Percentiles rank a stretch among this genome's conserved stretches.
These are phyloP conservation scores for Anorthoa munda DNA, from an alignment of 2,888 invertebrate species.

Conservation along the genomic window DNA sequence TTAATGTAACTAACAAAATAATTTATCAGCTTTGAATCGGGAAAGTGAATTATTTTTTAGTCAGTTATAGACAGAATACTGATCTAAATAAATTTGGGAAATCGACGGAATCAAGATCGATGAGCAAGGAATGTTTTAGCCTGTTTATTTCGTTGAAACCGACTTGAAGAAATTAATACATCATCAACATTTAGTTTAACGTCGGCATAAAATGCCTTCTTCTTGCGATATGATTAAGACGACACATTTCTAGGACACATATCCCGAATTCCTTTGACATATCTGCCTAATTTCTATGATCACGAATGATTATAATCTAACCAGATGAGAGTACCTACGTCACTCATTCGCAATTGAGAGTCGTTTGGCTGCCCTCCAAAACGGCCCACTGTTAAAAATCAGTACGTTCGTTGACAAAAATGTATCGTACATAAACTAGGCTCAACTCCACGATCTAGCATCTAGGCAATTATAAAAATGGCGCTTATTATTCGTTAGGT, in stretches of 20 bases:
- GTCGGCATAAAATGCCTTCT: neutral
- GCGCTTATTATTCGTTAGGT: conserved; percentile 16
- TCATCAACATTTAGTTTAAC: too few relatives aligned
- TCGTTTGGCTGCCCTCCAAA: conserved; percentile 66
- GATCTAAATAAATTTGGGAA: too few relatives aligned
- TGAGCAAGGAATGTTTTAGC: too few relatives aligned
- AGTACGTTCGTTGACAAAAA: conserved; percentile 52
- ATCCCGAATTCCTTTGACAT: neutral
- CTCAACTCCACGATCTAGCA: conserved; percentile 25
- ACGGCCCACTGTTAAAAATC: conserved; percentile 60
- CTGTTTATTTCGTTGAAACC: too few relatives aligned
- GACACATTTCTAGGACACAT: neutral
- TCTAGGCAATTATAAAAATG: conserved; percentile 25
- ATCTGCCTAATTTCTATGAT: conserved; percentile 38
- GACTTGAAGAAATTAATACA: too few relatives aligned
- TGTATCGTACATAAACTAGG: conserved; percentile 44
- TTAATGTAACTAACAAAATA: too few relatives aligned
- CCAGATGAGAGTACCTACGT: conserved; percentile 51
- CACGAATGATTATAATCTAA: conserved; percentile 56
- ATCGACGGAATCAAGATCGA: too few relatives aligned
- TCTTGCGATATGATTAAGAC: neutral
- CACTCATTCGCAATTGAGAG: conserved; percentile 64
- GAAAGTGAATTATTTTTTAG: too few relatives aligned
- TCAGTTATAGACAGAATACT: too few relatives aligned
- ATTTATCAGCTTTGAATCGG: too few relatives aligned